These are phyloP conservation scores for Cyanocitta stelleri DNA, from an alignment of 2,113 vertebrate genomes.

Conservation along the genomic window DNA sequence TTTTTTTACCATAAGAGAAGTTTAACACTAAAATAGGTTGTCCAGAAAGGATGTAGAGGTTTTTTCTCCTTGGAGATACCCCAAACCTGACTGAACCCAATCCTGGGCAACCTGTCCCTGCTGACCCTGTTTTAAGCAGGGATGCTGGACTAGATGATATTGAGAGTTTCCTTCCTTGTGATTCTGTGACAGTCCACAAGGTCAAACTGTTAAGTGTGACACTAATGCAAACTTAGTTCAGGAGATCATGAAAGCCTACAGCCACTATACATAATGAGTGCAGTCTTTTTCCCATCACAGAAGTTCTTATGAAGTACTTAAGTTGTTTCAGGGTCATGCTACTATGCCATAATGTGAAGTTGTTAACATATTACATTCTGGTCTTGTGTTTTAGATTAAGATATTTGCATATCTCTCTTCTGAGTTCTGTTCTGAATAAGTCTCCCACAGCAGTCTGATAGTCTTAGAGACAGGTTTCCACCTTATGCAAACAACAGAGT, in stretches of 20 bases:
- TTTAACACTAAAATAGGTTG: neutral
- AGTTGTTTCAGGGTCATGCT: neutral
- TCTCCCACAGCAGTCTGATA: neutral
- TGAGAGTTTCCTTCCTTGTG: neutral
- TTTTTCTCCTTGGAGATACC: neutral
- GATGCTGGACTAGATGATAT: neutral
- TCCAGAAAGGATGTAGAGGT: neutral
- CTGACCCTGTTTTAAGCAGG: neutral
- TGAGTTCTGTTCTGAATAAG: neutral
- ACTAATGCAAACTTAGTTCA: neutral
- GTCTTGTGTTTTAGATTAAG: neutral
- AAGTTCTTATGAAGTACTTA: neutral
- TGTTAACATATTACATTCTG: neutral
- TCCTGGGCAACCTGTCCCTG: neutral
- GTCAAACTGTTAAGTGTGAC: neutral
- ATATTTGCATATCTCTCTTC: neutral
- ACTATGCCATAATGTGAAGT: neutral
- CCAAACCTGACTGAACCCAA: neutral
- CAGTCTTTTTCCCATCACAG: rapidly evolving
- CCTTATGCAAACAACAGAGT: neutral
- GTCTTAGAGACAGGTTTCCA: neutral
- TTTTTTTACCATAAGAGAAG: neutral
- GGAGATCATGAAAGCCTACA: neutral
- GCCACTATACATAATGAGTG: no score
- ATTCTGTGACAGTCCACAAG: neutral